Base-by-base conservation (phyloP, 2,113 vertebrate species). In the Lagopus muta region DNA sequence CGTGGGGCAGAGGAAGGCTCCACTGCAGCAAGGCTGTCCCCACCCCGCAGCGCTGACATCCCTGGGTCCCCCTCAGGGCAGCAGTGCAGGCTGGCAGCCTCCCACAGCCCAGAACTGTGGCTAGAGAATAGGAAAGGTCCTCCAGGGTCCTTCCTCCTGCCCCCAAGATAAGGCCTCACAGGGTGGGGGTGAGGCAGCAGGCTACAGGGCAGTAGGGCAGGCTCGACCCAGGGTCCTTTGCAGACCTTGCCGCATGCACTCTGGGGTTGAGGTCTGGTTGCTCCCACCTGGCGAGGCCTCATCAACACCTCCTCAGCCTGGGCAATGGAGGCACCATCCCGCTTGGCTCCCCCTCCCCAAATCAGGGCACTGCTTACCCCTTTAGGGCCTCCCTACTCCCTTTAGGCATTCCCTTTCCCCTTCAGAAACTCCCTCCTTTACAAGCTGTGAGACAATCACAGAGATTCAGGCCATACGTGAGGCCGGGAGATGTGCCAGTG, bases 341-440 rank as follows among this genome's bases (percentile, higher is more conserved):
- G 6, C 76, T 48, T 24, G 25, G 15, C 18, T 58, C 25, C 60
- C 47, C 20, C 76, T 54, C 30, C 83, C 83, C 83, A 65, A 57
- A 30, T 27, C 58, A 88, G 76, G 76, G 90, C 79, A 88, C 76
- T 64, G 50, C 60, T 86, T 25, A 42, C 73, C 66, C 77, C 57
- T 80, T 77, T 76, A 62, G 60, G 91, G 45, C 82, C 55, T 70
- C 36, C 58, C n/a, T 21, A 30, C 38, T 70, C 66, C 77, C 57
- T 82, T 73, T 73, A 58, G 64, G 89, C 45, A 83, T 55, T 70
- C n/a, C 54, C n/a, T 34, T 61, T 7, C 77, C 71, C 77, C 57
- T 83, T 73, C 80, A 64, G 55, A 83, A 50, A 80, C 60, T 71
- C n/a, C 58, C 36, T 34, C 61, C 10, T 5, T 77, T 75, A 38